Base-by-base conservation (phyloP, 2,113 vertebrate species). In the Chloroceryle aenea region DNA sequence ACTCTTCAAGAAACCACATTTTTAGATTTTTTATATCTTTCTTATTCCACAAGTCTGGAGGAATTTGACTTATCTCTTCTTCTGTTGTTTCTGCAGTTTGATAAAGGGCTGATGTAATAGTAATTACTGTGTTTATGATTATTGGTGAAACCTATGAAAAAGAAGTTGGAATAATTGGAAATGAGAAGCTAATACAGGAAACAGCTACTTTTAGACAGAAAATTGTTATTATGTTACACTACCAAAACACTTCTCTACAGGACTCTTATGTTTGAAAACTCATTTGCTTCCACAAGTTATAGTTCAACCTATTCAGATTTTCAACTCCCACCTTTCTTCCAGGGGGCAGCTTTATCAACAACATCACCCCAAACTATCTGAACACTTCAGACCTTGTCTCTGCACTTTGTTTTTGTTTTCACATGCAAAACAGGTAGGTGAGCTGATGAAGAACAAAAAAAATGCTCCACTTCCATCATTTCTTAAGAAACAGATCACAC, bases 91-190 rank as follows among this genome's bases (percentile, higher is more conserved):
- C 99, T 5, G 98, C 94, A 53, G 97, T 98, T 64, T 98, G 98
- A 71, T 97, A 99, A 95, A 99, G 95, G 16, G 98, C 99, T 27
- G 99, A 99, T 74, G 99, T 99, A 95, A 99, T 99, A 89, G 99
- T 99, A 94, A 99, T 99, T 72, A 99, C 99, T 5, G 99, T 99
- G 97, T 99, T 99, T 97, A 99, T 99, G 91, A 99, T 99, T 96
- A 99, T 98, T 47, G 99, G 99, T 94, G 99, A 99, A 76, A 99
- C 99, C 99, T 99, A 97, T 53, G 68, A 69, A 75, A 68, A 91
- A 68, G 32, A 56, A 53, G 63, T 93, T 63, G 19, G 11, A 89
- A 73, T 38, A 85, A 94, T 8, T 42, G 32, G n/a, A 85, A 89
- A 69, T 38, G 1, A 72, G 40, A 79, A 69, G 8, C 32, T 61